These are phyloP conservation scores for Chironomus riparius DNA, from an alignment of 2,888 invertebrate species.

Conservation along the genomic window DNA sequence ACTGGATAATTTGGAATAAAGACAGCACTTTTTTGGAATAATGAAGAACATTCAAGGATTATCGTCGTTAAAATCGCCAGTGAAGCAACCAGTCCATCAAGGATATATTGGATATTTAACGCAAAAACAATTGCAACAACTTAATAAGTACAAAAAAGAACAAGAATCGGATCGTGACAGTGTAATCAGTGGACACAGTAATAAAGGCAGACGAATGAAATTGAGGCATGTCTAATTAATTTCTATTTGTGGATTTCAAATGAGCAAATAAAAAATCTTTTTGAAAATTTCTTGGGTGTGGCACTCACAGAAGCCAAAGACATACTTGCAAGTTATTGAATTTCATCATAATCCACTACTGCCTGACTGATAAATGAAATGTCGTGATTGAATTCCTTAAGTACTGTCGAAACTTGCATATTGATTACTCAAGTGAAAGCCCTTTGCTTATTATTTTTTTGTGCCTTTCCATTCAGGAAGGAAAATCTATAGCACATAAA, in stretches of 20 bases:
- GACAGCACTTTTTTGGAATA: neutral
- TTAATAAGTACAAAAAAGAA: slow-evolving; percentile 22
- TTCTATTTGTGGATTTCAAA: neutral
- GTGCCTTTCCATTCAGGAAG: no score
- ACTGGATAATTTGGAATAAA: neutral
- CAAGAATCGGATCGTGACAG: slow-evolving; percentile 22
- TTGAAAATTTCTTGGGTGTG: neutral
- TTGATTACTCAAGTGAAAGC: neutral
- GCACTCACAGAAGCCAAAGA: no score
- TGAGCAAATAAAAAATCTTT: no score
- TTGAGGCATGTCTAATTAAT: slow-evolving; percentile 14
- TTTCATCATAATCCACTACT: neutral
- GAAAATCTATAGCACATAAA: neutral
- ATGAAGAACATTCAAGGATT: neutral
- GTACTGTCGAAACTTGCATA: neutral
- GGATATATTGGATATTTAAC: slow-evolving; percentile 20
- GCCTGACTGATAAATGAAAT: neutral
- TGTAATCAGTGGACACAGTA: slow-evolving; percentile 19
- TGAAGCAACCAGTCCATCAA: neutral
- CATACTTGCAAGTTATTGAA: neutral
- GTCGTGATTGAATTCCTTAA: neutral
- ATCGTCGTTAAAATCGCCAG: neutral
- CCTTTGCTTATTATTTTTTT: neutral
- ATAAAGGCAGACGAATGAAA: slow-evolving; percentile 21
- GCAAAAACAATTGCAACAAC: slow-evolving; percentile 9